Evolutionary conservation across 2,797 vertebrate genomes (phyloP), one percentile per base, ranked within the genome.

Genomic region (Sphaeramia orbicularis): DNA sequence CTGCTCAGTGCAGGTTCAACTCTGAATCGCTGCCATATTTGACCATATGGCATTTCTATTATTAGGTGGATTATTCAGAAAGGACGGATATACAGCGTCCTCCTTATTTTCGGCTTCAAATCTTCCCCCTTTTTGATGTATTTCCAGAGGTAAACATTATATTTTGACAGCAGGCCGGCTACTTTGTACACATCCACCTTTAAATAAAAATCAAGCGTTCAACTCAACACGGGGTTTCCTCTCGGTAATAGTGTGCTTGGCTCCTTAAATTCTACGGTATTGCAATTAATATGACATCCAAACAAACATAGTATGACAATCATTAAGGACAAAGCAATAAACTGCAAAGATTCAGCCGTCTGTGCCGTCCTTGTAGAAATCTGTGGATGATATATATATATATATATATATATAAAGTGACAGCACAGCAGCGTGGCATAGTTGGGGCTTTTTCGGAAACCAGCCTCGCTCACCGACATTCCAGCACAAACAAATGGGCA

Each of bases 231-330:
- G 30, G 45, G 48, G 43, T 65, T 45, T 66, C 14, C 35, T 45
- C 44, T 76, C 44, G 12, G 62, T 45, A 64, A 60, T 36, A 13
- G 27, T 78, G 68, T 78, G 84, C 74, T 77, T 78, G 49, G 3
- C 51, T 68, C 1, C 14, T 58, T n/a, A 76, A 61, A 47, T 60
- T 0, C 10, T 41, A 54, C 11, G 42, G 10, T 61, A 49, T 49
- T 60, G 64, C 37, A 57, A 76, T 67, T 43, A 2, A 61, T 56
- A 42, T 66, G 7, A 70, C n/a, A 35, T 60, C 60, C 10, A 51
- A 55, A 42, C 30, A 42, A 7, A 54, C 32, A 49, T 2, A 43
- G 41, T 16, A 37, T 57, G 36, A 76, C 16, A 60, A 50, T 30
- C 42, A 56, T 61, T 53, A 53, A 66, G 57, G 27, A 67, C 54